These are phyloP conservation scores for Drosophila truncata DNA, from an alignment of 1,140 invertebrate species.

Conservation along the genomic window DNA sequence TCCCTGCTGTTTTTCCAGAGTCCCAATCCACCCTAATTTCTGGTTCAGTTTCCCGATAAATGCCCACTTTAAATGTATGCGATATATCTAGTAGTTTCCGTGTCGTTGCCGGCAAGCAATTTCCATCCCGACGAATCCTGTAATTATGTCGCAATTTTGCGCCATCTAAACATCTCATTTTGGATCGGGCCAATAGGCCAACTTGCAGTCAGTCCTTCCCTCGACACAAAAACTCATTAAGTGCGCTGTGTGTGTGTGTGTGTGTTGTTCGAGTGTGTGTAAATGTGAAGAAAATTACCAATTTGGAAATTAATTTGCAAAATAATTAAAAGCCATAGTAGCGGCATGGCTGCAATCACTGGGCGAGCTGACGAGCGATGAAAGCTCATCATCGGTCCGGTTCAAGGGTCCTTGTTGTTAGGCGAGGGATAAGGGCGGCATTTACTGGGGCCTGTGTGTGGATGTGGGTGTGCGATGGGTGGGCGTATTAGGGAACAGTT, in stretches of 20 bases:
- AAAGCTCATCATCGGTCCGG: constrained; percentile 59
- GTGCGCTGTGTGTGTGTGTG: constrained; percentile 5
- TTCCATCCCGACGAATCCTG: constrained; percentile 25
- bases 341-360: constrained; percentile 29
- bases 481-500: constrained; percentile 30
- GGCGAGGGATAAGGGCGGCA: background rate
- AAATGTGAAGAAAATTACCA: constrained; percentile 82
- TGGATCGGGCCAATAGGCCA: constrained; percentile 51
- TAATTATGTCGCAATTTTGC: constrained; percentile 45
- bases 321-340: constrained; percentile 82
- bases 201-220: constrained; percentile 42
- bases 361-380: constrained; percentile 40
- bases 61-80: constrained; percentile 26
- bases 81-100: constrained; percentile 13
- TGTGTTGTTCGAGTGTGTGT: constrained; percentile 29
- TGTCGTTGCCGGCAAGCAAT: constrained; percentile 11
- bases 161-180: constrained; percentile 42
- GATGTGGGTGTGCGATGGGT: background rate
- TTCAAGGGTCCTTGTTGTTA: constrained; percentile 24
- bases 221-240: constrained; percentile 72
- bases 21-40: background rate
- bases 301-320: constrained; percentile 83
- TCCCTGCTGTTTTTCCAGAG: background rate
- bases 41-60: constrained; percentile 1
- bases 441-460: background rate